Base-by-base conservation (phyloP, 1,140 invertebrate genomes). In the Anastatus disparis region DNA sequence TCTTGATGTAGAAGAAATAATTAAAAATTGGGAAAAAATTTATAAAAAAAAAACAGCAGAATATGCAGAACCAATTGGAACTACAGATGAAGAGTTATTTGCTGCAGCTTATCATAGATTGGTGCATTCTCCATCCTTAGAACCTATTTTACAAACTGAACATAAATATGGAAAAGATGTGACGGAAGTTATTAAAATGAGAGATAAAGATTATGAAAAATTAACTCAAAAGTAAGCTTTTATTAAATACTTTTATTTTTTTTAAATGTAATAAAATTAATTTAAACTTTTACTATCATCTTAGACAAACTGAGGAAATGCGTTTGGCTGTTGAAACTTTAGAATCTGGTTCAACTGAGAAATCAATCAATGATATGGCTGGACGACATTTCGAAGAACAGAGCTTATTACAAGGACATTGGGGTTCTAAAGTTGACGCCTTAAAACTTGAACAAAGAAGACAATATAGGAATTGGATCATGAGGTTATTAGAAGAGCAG, bases 391-490 rank as follows among this genome's bases (percentile, higher is more conserved):
- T 94, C 82, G 93, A 94, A 78, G 90, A 93, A 73, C 91, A 91
- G 74, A 91, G 92, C 79, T 80, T 94, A 76, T 84, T 92, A n/a
- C 89, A 91, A 61, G 92, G 91, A 20, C 88, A 91, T 53, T 94
- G 93, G 93, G 90, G 91, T 64, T 93, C 90, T 46, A 89, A 91
- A 80, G 84, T 95, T 6, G 90, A 91, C 75, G 90, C 89, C n/a
- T 82, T 94, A 26, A 87, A 90, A 75, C 89, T 92, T 71, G 89
- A 89, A 50, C 94, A 95, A 84, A 89, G 90, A 66, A 83, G 89
- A 38, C 90, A 94, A 72, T 94, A 94, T 79, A 84, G 90, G 64
- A 90, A 94, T 70, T 95, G 94, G 93, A 89, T 96, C 12, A 92
- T 92, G 87, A 87, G 88, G 74, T 88, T 91, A 35, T 87, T 93